phyloP scores from a whole-genome alignment of 2,888 invertebrate genomes.

The Lissocephala sabroskyi region DNA sequence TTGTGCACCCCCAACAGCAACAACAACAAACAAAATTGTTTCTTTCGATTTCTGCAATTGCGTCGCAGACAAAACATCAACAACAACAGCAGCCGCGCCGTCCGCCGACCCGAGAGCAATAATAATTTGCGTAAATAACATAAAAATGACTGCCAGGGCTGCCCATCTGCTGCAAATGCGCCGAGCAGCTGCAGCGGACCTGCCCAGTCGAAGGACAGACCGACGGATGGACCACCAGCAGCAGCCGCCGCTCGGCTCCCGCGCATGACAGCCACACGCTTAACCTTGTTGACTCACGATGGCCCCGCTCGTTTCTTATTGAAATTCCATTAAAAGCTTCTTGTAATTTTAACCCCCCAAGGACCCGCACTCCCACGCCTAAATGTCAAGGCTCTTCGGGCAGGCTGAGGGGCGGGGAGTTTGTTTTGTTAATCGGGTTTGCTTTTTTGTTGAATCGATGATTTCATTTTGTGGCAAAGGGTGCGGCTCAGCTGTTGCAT shows the following conservation, averaged over 20 bases:
- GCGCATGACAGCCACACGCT: conserved; percentile 22
- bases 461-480: no score
- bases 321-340: no score
- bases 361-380: no score
- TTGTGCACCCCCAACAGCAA: conserved; percentile 9
- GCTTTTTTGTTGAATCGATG: no score
- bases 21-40: not conserved
- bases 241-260: conserved; percentile 4
- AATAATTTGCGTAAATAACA: conserved; percentile 10
- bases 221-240: no score
- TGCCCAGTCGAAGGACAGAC: no score
- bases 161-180: not conserved
- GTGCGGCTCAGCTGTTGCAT: no score
- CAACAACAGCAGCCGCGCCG: conserved; percentile 28
- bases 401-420: no score
- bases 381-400: no score
- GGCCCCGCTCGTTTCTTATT: no score
- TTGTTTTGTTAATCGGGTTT: no score
- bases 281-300: conserved; percentile 50
- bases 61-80: conserved; percentile 49
- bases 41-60: conserved; percentile 42
- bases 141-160: conserved; percentile 1
- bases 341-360: no score
- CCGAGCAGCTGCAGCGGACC: not conserved
- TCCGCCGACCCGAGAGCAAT: conserved; percentile 26